These are phyloP conservation scores for Parapsyche elsis DNA, from an alignment of 1,140 invertebrate genomes.

Conservation along the genomic window DNA sequence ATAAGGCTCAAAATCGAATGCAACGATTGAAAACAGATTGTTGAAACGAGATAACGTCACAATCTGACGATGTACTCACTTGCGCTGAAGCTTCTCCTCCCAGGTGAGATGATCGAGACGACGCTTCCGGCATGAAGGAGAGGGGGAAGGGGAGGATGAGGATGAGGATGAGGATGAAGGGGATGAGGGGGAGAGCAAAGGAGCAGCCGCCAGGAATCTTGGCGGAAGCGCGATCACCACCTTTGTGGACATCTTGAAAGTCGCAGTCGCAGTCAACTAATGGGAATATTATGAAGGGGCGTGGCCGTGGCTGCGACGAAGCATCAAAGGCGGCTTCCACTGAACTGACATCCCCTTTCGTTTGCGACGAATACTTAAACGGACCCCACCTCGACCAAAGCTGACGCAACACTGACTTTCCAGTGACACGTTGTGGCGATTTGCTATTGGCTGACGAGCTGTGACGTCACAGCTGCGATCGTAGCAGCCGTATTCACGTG, in stretches of 20 bases:
- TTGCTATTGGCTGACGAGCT: not conserved
- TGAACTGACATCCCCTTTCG: not conserved
- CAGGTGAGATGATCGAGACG: constrained; percentile 81
- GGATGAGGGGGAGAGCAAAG: not conserved
- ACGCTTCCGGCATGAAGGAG: constrained; percentile 68
- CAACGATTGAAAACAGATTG: not conserved
- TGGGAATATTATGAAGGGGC: too few species aligned
- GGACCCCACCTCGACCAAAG: not conserved
- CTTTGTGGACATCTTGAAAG: not conserved
- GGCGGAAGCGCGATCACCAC: constrained; percentile 15
- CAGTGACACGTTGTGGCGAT: constrained; percentile 18
- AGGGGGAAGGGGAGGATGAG: not conserved
- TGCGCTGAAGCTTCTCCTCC: constrained; percentile 86
- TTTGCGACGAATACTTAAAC: not conserved
- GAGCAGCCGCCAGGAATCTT: not conserved
- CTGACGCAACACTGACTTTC: constrained; percentile 24
- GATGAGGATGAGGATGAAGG: not conserved
- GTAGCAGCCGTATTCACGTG: too few species aligned
- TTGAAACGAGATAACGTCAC: too few species aligned
- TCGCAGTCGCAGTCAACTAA: too few species aligned
- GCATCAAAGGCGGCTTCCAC: not conserved
- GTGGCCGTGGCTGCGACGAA: not conserved
- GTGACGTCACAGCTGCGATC: not conserved
- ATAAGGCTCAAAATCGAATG: not conserved
- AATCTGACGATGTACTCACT: too few species aligned